Percentiles rank a stretch among this genome's conserved stretches.
Conservation (phyloP, 1,140 invertebrate genomes). For the Triops longicaudatus region DNA sequence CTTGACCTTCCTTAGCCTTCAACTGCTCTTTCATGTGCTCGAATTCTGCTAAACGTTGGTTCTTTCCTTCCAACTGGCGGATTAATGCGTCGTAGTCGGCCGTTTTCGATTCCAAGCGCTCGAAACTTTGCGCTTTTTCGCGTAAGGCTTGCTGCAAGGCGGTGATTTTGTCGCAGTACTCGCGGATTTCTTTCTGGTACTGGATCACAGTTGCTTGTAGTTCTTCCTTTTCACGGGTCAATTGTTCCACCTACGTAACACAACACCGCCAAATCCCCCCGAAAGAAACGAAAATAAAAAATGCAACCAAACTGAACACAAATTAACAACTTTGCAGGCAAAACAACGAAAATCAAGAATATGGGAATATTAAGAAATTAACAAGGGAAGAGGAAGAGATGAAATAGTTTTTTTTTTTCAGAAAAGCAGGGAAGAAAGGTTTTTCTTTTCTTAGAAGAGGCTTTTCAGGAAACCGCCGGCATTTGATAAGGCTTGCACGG, state of each 20-base stretch:
- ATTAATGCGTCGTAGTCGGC: background rate
- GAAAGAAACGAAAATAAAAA: slow-evolving; percentile 19
- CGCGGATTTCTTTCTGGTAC: background rate
- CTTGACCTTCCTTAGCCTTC: background rate
- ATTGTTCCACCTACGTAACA: background rate
- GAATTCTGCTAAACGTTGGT: background rate
- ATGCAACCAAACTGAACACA: background rate
- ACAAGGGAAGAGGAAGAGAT: slow-evolving; percentile 14
- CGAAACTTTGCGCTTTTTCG: background rate
- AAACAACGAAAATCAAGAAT: slow-evolving; percentile 21
- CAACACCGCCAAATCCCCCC: too few species aligned
- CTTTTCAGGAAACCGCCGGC: slow-evolving; percentile 73
- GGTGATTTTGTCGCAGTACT: background rate
- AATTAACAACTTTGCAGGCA: background rate
- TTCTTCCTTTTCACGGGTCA: background rate
- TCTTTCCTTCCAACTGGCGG: background rate
- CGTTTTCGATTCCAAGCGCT: background rate
- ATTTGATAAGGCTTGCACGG: slow-evolving; percentile 29
- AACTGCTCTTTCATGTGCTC: background rate
- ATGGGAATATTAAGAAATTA: background rate
- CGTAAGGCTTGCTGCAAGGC: background rate
- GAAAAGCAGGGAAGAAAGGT: background rate
- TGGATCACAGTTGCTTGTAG: background rate
- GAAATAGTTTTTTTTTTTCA: background rate
- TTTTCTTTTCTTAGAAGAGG: slow-evolving; percentile 60